phyloP scores from a whole-genome alignment of 2,888 invertebrate genomes.

The Mactromeris polynyma region DNA sequence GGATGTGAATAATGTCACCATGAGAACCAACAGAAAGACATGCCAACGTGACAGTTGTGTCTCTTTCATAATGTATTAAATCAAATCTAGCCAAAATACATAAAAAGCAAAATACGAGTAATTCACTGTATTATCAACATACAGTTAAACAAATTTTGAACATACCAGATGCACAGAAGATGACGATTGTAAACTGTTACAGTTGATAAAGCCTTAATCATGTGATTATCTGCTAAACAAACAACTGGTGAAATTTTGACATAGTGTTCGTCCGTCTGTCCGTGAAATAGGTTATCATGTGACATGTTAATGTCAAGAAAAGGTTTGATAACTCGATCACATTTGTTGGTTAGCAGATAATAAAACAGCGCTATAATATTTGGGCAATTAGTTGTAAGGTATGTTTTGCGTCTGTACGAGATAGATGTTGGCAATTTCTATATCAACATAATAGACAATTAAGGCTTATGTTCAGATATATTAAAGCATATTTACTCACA shows the following conservation, averaged over 20 bases:
- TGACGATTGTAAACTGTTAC: neutral
- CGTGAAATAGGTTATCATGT: neutral
- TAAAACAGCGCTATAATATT: no score
- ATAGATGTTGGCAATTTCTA: no score
- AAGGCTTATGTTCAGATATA: neutral
- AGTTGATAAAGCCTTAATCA: neutral
- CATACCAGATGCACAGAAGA: no score
- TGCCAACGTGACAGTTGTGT: neutral
- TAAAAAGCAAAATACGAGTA: neutral
- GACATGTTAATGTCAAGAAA: neutral
- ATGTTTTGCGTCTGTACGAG: no score
- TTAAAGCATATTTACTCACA: neutral
- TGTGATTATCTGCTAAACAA: neutral
- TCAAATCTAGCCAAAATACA: neutral
- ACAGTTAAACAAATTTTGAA: neutral
- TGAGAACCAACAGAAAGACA: neutral
- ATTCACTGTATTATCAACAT: neutral
- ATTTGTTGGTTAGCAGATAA: neutral
- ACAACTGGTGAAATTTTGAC: neutral
- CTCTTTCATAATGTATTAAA: neutral
- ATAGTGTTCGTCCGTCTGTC: neutral
- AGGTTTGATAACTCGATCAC: neutral
- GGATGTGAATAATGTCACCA: conserved; percentile 41
- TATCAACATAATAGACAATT: neutral
- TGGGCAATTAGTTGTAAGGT: no score